These are phyloP conservation scores for Stictonetta naevosa DNA, from an alignment of 2,113 vertebrate genomes.

Conservation along the genomic window DNA sequence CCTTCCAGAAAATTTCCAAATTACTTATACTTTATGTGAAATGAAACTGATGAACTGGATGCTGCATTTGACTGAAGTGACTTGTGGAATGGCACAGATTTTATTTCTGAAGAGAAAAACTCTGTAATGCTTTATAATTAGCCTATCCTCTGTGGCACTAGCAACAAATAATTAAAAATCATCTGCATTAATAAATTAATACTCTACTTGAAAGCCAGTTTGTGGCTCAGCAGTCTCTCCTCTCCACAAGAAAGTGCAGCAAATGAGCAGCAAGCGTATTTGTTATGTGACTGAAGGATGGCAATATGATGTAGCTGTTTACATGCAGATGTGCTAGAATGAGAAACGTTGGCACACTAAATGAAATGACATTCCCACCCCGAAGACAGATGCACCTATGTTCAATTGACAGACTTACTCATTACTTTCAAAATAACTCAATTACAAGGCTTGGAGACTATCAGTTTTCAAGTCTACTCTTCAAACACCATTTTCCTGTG, in stretches of 20 bases:
- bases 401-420: not conserved
- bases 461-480: not conserved
- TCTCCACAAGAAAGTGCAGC: not conserved
- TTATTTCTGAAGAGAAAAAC: not conserved
- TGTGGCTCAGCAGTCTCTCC: not conserved
- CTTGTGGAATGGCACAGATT: not conserved
- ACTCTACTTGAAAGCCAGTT: not conserved
- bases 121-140: not conserved
- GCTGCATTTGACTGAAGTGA: not conserved
- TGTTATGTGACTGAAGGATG: not conserved
- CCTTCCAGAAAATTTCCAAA: not conserved
- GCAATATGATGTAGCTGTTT: not conserved
- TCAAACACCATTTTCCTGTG: not conserved
- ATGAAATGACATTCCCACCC: fast-evolving
- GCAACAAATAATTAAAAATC: not conserved
- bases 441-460: not conserved
- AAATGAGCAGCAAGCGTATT: not conserved
- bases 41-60: not conserved
- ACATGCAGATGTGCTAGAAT: not conserved
- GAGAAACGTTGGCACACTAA: not conserved
- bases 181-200: not conserved
- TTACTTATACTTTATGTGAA: not conserved
- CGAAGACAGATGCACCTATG: not conserved
- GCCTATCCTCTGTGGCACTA: not conserved
- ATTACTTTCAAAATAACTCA: not conserved